Percentiles rank a stretch among this genome's conserved stretches.
Conservation (phyloP, 2,888 invertebrate species). For the Drosophila cognata region DNA sequence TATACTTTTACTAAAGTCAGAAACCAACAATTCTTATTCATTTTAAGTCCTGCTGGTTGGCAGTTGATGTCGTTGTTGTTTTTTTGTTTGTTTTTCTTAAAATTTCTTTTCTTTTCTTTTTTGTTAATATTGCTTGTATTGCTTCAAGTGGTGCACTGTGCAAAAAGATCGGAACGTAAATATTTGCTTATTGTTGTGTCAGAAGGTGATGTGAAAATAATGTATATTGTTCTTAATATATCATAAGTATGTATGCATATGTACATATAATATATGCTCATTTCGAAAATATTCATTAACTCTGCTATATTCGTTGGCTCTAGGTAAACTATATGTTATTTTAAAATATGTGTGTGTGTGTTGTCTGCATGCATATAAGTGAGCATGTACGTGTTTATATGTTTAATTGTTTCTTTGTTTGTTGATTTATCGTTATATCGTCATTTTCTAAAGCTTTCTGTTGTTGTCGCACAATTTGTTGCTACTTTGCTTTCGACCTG, state of each 20-base stretch:
- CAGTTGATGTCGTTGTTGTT: not conserved
- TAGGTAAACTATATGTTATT: slow-evolving; percentile 25
- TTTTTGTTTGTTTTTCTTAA: not conserved
- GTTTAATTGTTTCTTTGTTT: slow-evolving; percentile 16
- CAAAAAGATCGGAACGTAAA: slow-evolving; percentile 21
- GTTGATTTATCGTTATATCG: slow-evolving; percentile 19
- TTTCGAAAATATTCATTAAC: slow-evolving; percentile 13
- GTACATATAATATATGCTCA: slow-evolving; percentile 11
- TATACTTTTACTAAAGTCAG: slow-evolving; percentile 21
- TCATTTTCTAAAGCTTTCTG: slow-evolving; percentile 53
- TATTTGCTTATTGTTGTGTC: slow-evolving; percentile 18
- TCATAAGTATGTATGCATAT: slow-evolving; percentile 12
- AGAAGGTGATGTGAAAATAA: slow-evolving; percentile 13
- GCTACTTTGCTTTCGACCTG: slow-evolving; percentile 37
- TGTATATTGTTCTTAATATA: slow-evolving; percentile 6
- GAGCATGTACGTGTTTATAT: slow-evolving; percentile 2
- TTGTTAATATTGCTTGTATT: slow-evolving; percentile 16
- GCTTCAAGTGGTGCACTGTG: slow-evolving; percentile 29
- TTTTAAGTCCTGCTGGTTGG: slow-evolving; percentile 2
- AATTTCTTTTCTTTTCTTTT: not conserved
- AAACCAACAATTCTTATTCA: slow-evolving; percentile 32
- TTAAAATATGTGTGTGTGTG: not conserved
- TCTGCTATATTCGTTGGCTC: slow-evolving; percentile 48
- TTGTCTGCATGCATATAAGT: not conserved
- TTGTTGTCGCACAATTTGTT: slow-evolving; percentile 37